Percentiles rank a stretch among this genome's conserved stretches.
phyloP scores from a whole-genome alignment of 2,797 vertebrate genomes.

The Caiman crocodilus region DNA sequence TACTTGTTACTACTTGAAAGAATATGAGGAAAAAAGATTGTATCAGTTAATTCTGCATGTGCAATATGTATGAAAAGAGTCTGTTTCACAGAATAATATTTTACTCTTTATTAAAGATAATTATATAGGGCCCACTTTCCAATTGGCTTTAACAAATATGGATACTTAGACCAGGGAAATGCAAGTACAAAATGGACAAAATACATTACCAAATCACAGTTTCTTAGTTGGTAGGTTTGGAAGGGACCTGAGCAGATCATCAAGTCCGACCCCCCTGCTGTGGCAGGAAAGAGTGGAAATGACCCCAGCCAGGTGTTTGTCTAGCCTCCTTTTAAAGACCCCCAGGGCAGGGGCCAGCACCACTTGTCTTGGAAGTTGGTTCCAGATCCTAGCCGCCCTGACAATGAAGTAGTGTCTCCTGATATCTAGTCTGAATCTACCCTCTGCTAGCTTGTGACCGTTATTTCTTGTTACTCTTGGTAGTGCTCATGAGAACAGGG shows the following conservation, averaged over 20 bases:
- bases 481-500: too few relatives aligned
- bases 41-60: background rate
- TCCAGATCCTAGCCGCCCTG: too few relatives aligned
- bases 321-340: too few relatives aligned
- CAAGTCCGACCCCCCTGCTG: too few relatives aligned
- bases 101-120: background rate
- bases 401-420: too few relatives aligned
- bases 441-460: too few relatives aligned
- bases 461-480: too few relatives aligned
- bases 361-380: too few relatives aligned
- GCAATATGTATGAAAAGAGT: background rate
- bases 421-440: too few relatives aligned
- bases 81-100: background rate
- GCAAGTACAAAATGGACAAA: background rate
- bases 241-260: too few relatives aligned
- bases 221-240: background rate
- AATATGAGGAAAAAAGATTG: background rate
- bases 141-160: background rate
- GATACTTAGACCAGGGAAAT: background rate
- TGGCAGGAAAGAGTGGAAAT: too few relatives aligned
- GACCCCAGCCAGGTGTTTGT: background rate
- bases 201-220: background rate
- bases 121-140: background rate
- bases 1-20: background rate
- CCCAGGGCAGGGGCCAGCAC: too few relatives aligned